phyloP scores from a whole-genome alignment of 2,797 vertebrate genomes.

The Sciurus vulgaris region DNA sequence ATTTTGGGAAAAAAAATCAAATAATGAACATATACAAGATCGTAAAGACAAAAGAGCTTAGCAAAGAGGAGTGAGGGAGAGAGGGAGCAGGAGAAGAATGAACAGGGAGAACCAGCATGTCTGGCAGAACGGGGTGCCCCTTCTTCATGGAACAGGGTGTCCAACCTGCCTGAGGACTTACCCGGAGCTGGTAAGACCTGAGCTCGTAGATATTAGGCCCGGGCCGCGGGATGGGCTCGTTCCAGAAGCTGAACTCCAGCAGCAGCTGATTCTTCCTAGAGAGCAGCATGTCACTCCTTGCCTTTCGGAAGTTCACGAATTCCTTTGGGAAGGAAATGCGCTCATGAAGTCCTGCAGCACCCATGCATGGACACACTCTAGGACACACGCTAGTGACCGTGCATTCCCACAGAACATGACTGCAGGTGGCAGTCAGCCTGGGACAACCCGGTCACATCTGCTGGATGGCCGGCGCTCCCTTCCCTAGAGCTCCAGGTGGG shows the following conservation, averaged over 20 bases:
- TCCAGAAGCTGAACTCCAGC: constrained; percentile 98
- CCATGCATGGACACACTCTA: not conserved
- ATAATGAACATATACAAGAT: not conserved
- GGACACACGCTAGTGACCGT: not conserved
- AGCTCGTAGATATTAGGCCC: constrained; percentile 98
- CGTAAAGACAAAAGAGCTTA: constrained; percentile 18
- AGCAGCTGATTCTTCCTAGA: constrained; percentile 97
- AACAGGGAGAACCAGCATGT: not conserved
- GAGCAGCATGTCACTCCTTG: constrained; percentile 96
- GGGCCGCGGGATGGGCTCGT: constrained; percentile 93
- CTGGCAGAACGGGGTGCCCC: not conserved
- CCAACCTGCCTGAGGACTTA: constrained; percentile 85
- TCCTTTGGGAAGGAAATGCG: constrained; percentile 87
- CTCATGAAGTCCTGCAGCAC: not conserved
- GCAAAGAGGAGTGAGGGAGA: not conserved
- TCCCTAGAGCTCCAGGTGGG: not conserved
- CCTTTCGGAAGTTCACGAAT: constrained; percentile 95
- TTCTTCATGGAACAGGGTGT: not conserved
- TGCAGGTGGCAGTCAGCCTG: not conserved
- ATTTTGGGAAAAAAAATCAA: constrained; percentile 18
- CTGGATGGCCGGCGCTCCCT: not conserved
- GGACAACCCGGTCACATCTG: not conserved
- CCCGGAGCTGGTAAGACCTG: constrained; percentile 96
- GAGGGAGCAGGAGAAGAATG: not conserved
- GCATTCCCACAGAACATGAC: not conserved